Evolutionary conservation across 2,888 invertebrate genomes (phyloP).

Genomic region (Cataglyphis rosenhaueri): DNA sequence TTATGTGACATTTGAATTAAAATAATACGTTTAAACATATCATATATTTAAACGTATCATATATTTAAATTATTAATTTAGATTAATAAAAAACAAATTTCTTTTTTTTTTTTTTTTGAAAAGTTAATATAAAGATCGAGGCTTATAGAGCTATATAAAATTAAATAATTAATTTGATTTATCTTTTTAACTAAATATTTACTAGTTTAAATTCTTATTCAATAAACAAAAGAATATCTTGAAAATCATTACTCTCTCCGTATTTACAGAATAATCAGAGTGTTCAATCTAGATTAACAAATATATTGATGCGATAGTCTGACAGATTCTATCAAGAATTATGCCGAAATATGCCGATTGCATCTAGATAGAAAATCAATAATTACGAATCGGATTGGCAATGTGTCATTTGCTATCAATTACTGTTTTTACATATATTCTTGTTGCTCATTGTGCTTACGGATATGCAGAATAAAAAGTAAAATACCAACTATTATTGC

Average conservation of each 20-base stretch:
- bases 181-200: background rate
- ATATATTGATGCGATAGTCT: slow-evolving; percentile 12
- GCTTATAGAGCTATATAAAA: background rate
- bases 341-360: background rate
- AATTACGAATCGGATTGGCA: slow-evolving; percentile 24
- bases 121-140: slow-evolving; percentile 33
- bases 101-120: background rate
- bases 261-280: background rate
- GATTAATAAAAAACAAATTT: background rate
- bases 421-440: slow-evolving; percentile 32
- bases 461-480: background rate
- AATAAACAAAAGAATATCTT: background rate
- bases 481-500: slow-evolving; percentile 41
- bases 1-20: background rate
- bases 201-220: background rate
- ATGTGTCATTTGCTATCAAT: slow-evolving; percentile 43
- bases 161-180: background rate
- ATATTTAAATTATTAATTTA: background rate
- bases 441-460: background rate
- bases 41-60: background rate
- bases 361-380: slow-evolving; percentile 42
- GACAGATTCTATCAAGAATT: slow-evolving; percentile 13
- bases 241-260: background rate
- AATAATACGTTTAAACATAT: background rate
- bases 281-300: slow-evolving; percentile 12